phyloP scores from a whole-genome alignment of 1,140 invertebrate species.

The Trichomalopsis sarcophagae region DNA sequence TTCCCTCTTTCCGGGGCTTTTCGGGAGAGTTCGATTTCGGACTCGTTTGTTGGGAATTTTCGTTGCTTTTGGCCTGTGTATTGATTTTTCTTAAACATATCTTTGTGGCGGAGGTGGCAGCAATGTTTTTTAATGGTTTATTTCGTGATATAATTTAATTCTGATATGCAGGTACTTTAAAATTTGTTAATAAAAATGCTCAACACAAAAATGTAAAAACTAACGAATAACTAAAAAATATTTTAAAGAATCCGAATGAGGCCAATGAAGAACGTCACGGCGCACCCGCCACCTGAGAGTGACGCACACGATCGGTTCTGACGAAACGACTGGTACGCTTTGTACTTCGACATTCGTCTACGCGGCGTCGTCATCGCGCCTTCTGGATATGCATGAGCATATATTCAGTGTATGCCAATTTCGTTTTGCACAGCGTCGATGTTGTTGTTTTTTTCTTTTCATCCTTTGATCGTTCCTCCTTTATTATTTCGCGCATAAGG shows the following conservation, averaged over 20 bases:
- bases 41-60: too few species aligned
- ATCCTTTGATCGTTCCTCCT: not conserved
- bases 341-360: slow-evolving; percentile 18
- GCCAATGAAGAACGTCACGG: not conserved
- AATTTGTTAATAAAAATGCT: too few species aligned
- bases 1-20: not conserved
- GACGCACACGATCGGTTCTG: slow-evolving; percentile 1
- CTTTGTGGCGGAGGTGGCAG: too few species aligned
- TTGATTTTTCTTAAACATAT: too few species aligned
- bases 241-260: too few species aligned
- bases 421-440: not conserved
- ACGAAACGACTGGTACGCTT: slow-evolving; percentile 11
- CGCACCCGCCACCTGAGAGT: not conserved
- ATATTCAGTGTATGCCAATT: not conserved
- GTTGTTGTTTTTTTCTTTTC: not conserved
- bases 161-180: too few species aligned
- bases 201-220: too few species aligned
- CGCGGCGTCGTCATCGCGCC: not conserved
- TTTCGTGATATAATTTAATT: too few species aligned
- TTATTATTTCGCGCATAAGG: not conserved
- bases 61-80: too few species aligned
- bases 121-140: too few species aligned
- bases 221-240: too few species aligned
- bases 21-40: not conserved
- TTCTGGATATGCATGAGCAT: not conserved